Evolutionary conservation across 2,113 vertebrate genomes (phyloP).

Genomic region (Cochlearius cochlearius): DNA sequence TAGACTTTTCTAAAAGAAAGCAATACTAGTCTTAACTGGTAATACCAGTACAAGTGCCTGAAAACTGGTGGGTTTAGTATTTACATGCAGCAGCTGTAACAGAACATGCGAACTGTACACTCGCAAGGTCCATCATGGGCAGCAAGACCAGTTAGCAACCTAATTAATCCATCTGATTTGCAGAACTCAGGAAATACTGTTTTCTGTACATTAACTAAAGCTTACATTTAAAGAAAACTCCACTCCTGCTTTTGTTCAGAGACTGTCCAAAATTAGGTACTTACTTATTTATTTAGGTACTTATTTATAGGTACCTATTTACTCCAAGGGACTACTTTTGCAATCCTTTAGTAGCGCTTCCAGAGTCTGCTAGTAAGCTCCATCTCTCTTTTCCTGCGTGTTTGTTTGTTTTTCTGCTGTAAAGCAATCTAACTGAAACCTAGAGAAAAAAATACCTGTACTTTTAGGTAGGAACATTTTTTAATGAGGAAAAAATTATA

Average conservation of each 20-base stretch:
- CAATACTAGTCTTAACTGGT: neutral
- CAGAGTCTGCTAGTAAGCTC: neutral
- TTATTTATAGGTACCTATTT: neutral
- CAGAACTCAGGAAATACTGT: neutral
- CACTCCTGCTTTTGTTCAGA: neutral
- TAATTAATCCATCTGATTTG: neutral
- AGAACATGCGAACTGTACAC: neutral
- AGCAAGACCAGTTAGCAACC: neutral
- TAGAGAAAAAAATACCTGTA: neutral
- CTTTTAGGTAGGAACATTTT: neutral
- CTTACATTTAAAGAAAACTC: neutral
- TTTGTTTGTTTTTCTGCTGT: neutral
- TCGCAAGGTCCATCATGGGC: rapidly evolving
- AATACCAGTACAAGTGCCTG: neutral
- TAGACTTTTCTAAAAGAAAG: neutral
- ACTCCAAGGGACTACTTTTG: neutral
- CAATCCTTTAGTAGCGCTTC: neutral
- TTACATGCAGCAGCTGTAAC: neutral
- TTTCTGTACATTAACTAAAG: neutral
- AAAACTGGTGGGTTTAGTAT: neutral
- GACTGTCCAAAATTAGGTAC: neutral
- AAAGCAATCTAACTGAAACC: neutral
- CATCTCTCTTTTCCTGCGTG: neutral
- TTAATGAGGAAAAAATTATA: neutral
- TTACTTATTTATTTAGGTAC: neutral